phyloP scores from a whole-genome alignment of 1,140 invertebrate genomes.

The Ceratina australensis region DNA sequence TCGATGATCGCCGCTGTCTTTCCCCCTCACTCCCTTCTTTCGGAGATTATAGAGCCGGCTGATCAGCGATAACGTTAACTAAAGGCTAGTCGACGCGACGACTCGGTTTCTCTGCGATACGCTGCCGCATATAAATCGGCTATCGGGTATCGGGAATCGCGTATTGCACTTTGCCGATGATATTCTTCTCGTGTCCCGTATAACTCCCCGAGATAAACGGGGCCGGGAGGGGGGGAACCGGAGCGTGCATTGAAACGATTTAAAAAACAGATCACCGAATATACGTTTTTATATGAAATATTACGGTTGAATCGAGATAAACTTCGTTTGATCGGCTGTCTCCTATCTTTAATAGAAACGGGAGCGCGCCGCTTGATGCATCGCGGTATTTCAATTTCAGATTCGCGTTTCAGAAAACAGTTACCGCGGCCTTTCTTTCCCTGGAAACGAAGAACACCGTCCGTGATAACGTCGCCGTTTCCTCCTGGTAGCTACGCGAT shows the following conservation, averaged over 20 bases:
- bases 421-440: not conserved
- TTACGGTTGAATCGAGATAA: no score
- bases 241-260: not conserved
- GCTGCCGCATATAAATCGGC: slow-evolving; percentile 8
- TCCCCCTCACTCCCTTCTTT: no score
- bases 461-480: slow-evolving; percentile 39
- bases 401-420: no score
- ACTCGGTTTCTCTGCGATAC: slow-evolving; percentile 15
- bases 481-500: slow-evolving; percentile 36
- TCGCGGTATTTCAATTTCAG: no score
- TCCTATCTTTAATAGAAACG: no score
- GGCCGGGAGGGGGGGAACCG: not conserved
- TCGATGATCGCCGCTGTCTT: slow-evolving; percentile 61
- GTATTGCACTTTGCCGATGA: slow-evolving; percentile 15
- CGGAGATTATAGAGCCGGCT: slow-evolving; percentile 47
- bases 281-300: slow-evolving; percentile 6
- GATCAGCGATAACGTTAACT: slow-evolving; percentile 63
- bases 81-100: slow-evolving; percentile 38
- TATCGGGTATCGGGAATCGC: slow-evolving; percentile 12
- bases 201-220: not conserved
- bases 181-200: slow-evolving; percentile 19
- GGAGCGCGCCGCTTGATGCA: no score
- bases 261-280: not conserved
- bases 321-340: no score
- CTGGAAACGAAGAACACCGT: slow-evolving; percentile 9